Conservation (phyloP, 1,140 invertebrate genomes). For the Phocides pigmalion region DNA sequence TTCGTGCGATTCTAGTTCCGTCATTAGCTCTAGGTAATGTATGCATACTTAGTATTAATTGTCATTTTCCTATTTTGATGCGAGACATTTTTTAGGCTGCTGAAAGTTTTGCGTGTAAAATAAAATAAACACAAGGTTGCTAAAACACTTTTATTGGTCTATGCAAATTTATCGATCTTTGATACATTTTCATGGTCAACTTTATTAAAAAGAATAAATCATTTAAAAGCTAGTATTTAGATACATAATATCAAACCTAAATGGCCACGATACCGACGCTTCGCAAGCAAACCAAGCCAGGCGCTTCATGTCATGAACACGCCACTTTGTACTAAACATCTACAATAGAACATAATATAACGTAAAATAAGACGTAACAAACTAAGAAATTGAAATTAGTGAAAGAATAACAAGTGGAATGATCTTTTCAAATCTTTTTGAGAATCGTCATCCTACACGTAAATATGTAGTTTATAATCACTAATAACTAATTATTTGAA, state of each 20-base stretch:
- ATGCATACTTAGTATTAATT: slow-evolving; percentile 26
- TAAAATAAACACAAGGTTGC: slow-evolving; percentile 46
- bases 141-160: slow-evolving; percentile 82
- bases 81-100: slow-evolving; percentile 10
- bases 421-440: slow-evolving; percentile 46
- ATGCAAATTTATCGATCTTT: slow-evolving; percentile 69
- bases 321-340: slow-evolving; percentile 74
- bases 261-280: slow-evolving; percentile 74
- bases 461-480: slow-evolving; percentile 47
- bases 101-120: not conserved
- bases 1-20: slow-evolving; percentile 23
- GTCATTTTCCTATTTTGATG: slow-evolving; percentile 10
- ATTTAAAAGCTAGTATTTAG: slow-evolving; percentile 60
- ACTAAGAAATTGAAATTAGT: slow-evolving; percentile 54
- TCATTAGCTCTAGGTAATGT: slow-evolving; percentile 22
- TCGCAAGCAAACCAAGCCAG: slow-evolving; percentile 58
- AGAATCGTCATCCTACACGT: slow-evolving; percentile 56
- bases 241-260: slow-evolving; percentile 70
- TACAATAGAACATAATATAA: slow-evolving; percentile 51
- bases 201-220: slow-evolving; percentile 67
- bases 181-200: slow-evolving; percentile 69
- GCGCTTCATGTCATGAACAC: slow-evolving; percentile 54
- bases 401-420: slow-evolving; percentile 77
- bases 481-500: slow-evolving; percentile 64
- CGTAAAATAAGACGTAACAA: slow-evolving; percentile 44